These are phyloP conservation scores for Petrophora chlorosata DNA, from an alignment of 2,888 invertebrate genomes.

Conservation along the genomic window DNA sequence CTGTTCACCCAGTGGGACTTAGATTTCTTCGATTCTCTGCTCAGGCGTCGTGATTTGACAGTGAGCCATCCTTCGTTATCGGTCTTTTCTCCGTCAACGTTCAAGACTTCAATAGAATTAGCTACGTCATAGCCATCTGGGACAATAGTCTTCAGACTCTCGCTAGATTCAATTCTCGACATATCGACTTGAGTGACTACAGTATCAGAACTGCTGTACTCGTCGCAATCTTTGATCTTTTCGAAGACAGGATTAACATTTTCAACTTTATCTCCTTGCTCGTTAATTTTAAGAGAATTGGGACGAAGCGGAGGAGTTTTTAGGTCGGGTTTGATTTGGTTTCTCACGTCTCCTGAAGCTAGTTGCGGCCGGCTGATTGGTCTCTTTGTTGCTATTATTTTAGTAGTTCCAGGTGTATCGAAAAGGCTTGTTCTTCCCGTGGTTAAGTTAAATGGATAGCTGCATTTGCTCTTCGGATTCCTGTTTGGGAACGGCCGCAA, in stretches of 20 bases:
- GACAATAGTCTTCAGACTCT: conserved; percentile 76
- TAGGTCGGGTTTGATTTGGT: conserved; percentile 52
- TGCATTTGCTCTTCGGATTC: conserved; percentile 70
- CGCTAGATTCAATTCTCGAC: conserved; percentile 76
- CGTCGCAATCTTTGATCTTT: conserved; percentile 65
- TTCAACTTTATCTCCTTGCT: conserved; percentile 60
- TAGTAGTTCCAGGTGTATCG: conserved; percentile 53
- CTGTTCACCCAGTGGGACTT: conserved; percentile 89
- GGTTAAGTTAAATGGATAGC: conserved; percentile 79
- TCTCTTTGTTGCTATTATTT: conserved; percentile 48
- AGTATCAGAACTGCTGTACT: conserved; percentile 84
- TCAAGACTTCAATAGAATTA: conserved; percentile 78
- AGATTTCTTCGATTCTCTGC: conserved; percentile 81
- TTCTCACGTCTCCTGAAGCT: conserved; percentile 65
- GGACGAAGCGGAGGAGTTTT: conserved; percentile 65
- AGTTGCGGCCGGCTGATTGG: conserved; percentile 53
- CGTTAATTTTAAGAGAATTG: conserved; percentile 61
- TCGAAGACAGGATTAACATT: conserved; percentile 52
- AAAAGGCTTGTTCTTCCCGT: conserved; percentile 76
- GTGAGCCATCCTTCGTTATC: conserved; percentile 94
- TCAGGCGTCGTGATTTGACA: conserved; percentile 89
- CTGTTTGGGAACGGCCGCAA: conserved; percentile 59
- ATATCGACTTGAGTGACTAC: conserved; percentile 75
- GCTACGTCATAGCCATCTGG: conserved; percentile 71
- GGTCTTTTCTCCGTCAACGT: conserved; percentile 63